phyloP scores from a whole-genome alignment of 2,797 vertebrate genomes.

The Channallabes apus region DNA sequence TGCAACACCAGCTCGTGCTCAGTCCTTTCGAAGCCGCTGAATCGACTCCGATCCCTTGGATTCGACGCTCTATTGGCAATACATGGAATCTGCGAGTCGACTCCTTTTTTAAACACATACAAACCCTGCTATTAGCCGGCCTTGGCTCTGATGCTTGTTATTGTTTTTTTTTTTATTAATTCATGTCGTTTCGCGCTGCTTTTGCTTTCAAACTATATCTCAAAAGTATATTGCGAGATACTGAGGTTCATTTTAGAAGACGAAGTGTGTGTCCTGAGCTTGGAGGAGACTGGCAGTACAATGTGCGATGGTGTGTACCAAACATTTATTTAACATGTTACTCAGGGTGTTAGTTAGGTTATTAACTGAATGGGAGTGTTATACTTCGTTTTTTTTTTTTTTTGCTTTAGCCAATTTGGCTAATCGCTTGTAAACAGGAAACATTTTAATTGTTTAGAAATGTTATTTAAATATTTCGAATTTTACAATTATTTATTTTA shows the following conservation, averaged over 20 bases:
- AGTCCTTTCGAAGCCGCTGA: neutral
- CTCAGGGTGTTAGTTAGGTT: neutral
- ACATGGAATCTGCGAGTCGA: neutral
- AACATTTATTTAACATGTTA: neutral
- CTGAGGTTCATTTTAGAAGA: neutral
- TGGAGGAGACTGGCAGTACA: slow-evolving; percentile 17
- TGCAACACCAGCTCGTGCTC: neutral
- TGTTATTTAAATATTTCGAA: neutral
- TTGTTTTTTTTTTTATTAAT: neutral
- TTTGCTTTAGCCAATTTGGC: neutral
- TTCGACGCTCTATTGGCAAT: neutral
- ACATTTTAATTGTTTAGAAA: neutral
- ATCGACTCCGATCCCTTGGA: slow-evolving; percentile 2
- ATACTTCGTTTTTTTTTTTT: neutral
- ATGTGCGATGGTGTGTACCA: slow-evolving; percentile 31
- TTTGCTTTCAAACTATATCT: neutral
- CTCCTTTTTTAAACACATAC: neutral
- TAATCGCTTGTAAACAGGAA: neutral
- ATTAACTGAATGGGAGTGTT: neutral
- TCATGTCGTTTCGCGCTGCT: slow-evolving; percentile 6
- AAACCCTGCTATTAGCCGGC: neutral
- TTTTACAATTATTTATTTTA: neutral
- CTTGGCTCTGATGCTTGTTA: neutral
- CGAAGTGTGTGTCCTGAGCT: neutral
- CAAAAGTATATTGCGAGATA: slow-evolving; percentile 11